A percentile compares a stretch with the other conserved stretches of the same genome.
These are phyloP conservation scores for Pardalotus punctatus DNA, from an alignment of 2,113 vertebrate species.

Conservation along the genomic window DNA sequence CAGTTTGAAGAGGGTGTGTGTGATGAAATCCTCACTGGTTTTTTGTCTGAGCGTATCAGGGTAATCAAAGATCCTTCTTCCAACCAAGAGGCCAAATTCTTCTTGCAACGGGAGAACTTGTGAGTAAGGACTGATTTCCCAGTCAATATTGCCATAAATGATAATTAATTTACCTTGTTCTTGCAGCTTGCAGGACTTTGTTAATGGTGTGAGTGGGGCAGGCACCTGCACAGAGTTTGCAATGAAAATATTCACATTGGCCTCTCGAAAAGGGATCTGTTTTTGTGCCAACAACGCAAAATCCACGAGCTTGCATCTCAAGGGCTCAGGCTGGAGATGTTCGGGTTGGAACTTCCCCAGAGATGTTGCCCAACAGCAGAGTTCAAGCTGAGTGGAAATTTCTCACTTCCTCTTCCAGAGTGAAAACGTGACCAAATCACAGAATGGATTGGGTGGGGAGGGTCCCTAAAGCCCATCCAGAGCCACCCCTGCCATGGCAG, in stretches of 20 bases:
- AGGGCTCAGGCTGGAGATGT: not conserved
- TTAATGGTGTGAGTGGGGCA: not conserved
- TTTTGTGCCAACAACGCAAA: not conserved
- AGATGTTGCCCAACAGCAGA: not conserved
- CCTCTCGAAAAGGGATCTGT: not conserved
- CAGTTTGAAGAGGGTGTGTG: not conserved
- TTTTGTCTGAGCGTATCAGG: not conserved
- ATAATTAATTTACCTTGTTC: not conserved
- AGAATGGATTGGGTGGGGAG: not conserved
- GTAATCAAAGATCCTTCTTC: not conserved
- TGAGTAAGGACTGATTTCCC: not conserved
- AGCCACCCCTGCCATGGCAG: not conserved
- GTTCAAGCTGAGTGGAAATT: not conserved
- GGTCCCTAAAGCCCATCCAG: rapidly evolving
- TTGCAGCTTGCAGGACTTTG: not conserved
- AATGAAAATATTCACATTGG: not conserved
- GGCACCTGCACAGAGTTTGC: not conserved
- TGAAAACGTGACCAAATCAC: not conserved
- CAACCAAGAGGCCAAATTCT: not conserved
- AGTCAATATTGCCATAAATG: not conserved
- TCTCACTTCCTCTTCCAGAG: conserved; percentile 23
- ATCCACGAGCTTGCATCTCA: not conserved
- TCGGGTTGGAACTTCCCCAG: not conserved
- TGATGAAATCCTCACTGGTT: not conserved
- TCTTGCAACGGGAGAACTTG: not conserved